phyloP scores from a whole-genome alignment of 2,888 invertebrate genomes.

The Eretmocerus hayati region DNA sequence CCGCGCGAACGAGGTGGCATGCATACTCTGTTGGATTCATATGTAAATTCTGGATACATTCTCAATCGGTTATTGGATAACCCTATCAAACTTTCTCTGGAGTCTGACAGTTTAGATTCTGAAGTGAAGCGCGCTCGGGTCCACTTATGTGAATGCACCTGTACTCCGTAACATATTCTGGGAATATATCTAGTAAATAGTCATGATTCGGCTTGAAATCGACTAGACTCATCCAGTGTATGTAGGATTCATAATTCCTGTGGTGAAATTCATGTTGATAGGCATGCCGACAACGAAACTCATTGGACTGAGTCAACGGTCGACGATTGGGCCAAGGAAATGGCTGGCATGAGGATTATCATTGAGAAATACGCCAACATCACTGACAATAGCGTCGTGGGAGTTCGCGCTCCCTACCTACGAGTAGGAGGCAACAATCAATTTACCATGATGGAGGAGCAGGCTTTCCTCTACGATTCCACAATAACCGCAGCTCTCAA shows the following conservation, averaged over 20 bases:
- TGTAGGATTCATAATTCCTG: no score
- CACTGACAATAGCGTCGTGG: constrained; percentile 85
- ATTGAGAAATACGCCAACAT: constrained; percentile 84
- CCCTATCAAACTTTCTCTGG: constrained; percentile 6
- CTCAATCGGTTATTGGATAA: constrained; percentile 1
- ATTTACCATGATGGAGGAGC: constrained; percentile 96
- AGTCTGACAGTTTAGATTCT: neutral
- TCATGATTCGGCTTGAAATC: no score
- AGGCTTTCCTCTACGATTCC: constrained; percentile 90
- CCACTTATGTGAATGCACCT: no score
- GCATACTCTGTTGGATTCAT: constrained; percentile 2
- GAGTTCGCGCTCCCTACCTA: constrained; percentile 82
- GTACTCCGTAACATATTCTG: no score
- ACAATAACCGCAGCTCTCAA: constrained; percentile 88
- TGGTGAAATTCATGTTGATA: constrained; percentile 40
- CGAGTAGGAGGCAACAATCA: constrained; percentile 92
- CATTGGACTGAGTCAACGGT: constrained; percentile 92
- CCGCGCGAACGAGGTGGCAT: neutral
- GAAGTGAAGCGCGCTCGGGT: no score
- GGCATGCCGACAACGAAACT: constrained; percentile 84
- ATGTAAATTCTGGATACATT: constrained; percentile 4
- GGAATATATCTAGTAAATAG: no score
- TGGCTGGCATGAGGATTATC: constrained; percentile 89
- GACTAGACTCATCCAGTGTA: neutral
- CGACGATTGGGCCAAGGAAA: constrained; percentile 90